Conservation (phyloP, 1,140 invertebrate species). For the Chymomyza costata region DNA sequence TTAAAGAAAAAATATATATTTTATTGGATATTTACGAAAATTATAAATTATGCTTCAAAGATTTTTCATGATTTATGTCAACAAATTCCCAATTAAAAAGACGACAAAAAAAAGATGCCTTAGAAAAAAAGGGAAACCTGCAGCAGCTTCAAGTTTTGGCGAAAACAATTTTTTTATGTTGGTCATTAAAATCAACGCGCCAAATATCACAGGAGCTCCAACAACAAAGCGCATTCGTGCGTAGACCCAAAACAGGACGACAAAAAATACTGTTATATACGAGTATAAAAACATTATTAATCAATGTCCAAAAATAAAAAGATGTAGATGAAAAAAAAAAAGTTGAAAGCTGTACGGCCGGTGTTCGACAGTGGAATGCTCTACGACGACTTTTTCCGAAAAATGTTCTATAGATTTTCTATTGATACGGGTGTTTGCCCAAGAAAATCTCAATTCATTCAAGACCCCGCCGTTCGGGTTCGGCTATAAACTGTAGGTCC, state of each 20-base stretch:
- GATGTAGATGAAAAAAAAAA: too few relatives aligned
- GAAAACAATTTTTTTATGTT: conserved; percentile 32
- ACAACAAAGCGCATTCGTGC: conserved; percentile 50
- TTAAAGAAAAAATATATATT: conserved; percentile 4
- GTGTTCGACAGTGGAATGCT: too few relatives aligned
- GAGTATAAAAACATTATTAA: conserved; percentile 68
- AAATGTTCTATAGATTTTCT: too few relatives aligned
- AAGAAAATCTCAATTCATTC: too few relatives aligned
- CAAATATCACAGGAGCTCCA: conserved; percentile 34
- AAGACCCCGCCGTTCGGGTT: too few relatives aligned
- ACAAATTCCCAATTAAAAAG: conserved; percentile 17
- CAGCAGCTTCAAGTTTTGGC: conserved; percentile 14
- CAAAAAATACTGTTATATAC: conserved; percentile 24
- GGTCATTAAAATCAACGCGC: conserved; percentile 52
- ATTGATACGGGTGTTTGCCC: too few relatives aligned
- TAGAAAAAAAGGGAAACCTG: neutral
- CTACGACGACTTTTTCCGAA: too few relatives aligned
- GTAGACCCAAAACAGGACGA: conserved; percentile 49
- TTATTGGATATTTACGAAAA: conserved; percentile 2
- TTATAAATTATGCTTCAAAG: conserved; percentile 15
- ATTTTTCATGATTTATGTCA: conserved; percentile 44
- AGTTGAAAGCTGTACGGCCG: too few relatives aligned
- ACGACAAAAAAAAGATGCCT: neutral
- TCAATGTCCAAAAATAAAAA: conserved; percentile 71
- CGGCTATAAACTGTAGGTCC: too few relatives aligned